phyloP scores from a whole-genome alignment of 2,888 invertebrate genomes.

The Sarcophaga caerulescens region DNA sequence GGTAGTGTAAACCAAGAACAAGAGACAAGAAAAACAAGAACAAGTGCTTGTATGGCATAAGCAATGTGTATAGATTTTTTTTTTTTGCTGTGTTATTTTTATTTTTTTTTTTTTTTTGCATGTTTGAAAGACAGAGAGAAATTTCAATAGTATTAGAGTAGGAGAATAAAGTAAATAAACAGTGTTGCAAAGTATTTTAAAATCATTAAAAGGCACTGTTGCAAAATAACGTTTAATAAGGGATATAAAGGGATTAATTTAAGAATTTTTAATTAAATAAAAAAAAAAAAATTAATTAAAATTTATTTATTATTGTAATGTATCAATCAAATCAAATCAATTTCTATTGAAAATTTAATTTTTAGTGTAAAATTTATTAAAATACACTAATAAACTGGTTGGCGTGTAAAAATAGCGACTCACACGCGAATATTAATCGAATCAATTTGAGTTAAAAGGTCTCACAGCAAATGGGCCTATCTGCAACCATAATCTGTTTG shows the following conservation, averaged over 20 bases:
- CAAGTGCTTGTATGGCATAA: conserved; percentile 53
- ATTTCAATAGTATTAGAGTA: conserved; percentile 1
- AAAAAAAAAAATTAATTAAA: too few relatives aligned
- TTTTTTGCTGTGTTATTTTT: conserved; percentile 5
- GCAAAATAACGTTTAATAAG: too few relatives aligned
- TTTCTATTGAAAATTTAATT: not conserved
- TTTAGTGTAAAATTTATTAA: not conserved
- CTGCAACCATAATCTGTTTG: too few relatives aligned
- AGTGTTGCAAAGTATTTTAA: conserved; percentile 4
- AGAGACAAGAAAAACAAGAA: conserved; percentile 53
- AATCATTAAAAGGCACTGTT: not conserved
- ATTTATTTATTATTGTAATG: too few relatives aligned
- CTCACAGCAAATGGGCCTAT: too few relatives aligned
- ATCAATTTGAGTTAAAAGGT: too few relatives aligned
- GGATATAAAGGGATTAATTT: too few relatives aligned
- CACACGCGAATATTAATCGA: too few relatives aligned
- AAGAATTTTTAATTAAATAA: not conserved
- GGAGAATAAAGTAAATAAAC: conserved; percentile 2
- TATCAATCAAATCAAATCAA: too few relatives aligned
- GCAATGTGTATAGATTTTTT: conserved; percentile 32
- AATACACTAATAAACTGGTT: not conserved
- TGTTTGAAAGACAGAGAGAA: conserved; percentile 9
- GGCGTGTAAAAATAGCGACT: too few relatives aligned
- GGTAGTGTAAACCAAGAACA: conserved; percentile 11
- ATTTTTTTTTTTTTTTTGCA: conserved; percentile 3